Evolutionary conservation across 2,888 invertebrate species (phyloP), one percentile per base, ranked within the genome.

Genomic region (Cheilosia impressa): DNA sequence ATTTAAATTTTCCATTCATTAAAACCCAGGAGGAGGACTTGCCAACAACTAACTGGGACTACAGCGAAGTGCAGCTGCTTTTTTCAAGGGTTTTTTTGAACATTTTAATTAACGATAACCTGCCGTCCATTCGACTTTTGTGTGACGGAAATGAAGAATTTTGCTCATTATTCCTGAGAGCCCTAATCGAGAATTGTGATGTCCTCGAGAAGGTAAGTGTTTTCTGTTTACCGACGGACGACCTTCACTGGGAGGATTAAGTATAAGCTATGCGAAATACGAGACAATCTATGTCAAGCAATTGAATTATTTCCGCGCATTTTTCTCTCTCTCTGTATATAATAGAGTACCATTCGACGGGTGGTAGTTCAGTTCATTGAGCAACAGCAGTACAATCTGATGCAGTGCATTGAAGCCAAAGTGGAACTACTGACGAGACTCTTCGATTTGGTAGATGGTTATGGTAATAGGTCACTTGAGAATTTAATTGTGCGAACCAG

Each of bases 61-160:
- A 71, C 79, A 66, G 24, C 62, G 79, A 91, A 91, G 91, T 91
- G 88, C 89, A 89, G 78, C 89, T 90, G 65, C 88, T 92, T 88
- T 90, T 90, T 87, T 88, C 77, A 63, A 78, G 87, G 75, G 88
- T 69, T 68, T 89, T 89, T 89, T 88, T 91, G 88, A 91, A 90
- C 89, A 90, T 91, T 89, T 90, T 92, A 90, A 91, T 91, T 90
- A 89, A 90, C 88, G 91, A 91, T 88, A 90, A 90, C 89, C 90
- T 90, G 88, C 89, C 89, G 88, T 91, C 91, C 88, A 89, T 91
- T 88, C 89, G 90, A 88, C 89, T 90, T 88, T 89, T 91, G 75
- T 91, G 90, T 88, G 89, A 90, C 89, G 89, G 89, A 89, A 90
- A 89, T 88, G 88, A 89, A 62, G 89, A 90, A 88, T 89, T 89